phyloP scores from a whole-genome alignment of 2,888 invertebrate genomes.

The Hofmannophila pseudospretella region DNA sequence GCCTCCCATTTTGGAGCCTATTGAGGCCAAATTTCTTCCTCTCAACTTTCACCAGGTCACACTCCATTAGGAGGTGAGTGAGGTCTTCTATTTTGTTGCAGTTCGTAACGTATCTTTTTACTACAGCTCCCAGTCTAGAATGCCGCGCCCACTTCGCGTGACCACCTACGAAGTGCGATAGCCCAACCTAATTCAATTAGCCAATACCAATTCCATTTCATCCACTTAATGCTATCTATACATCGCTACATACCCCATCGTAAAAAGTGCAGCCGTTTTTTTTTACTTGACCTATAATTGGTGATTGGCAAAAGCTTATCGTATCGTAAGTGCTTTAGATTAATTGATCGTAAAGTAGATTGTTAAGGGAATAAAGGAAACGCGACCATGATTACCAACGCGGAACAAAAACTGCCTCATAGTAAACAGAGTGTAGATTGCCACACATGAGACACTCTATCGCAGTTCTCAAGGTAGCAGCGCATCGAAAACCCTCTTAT shows the following conservation, averaged over 20 bases:
- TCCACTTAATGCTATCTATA: slow-evolving; percentile 50
- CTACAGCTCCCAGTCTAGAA: slow-evolving; percentile 15
- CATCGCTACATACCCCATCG: slow-evolving; percentile 13
- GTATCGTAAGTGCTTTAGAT: slow-evolving; percentile 19
- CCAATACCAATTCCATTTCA: slow-evolving; percentile 48
- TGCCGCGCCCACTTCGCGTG: slow-evolving; percentile 40
- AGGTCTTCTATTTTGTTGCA: too few species aligned
- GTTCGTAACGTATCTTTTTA: too few species aligned
- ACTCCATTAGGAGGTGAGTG: too few species aligned
- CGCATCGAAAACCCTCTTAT: too few species aligned
- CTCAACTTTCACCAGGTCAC: too few species aligned
- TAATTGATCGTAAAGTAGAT: slow-evolving; percentile 27
- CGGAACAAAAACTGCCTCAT: too few species aligned
- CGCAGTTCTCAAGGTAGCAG: too few species aligned
- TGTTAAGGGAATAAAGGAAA: slow-evolving; percentile 21
- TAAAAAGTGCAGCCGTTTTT: slow-evolving; percentile 27
- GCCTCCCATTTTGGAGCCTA: too few species aligned
- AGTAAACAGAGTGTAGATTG: too few species aligned
- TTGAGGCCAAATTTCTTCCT: too few species aligned
- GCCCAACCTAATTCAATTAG: slow-evolving; percentile 60
- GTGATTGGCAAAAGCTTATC: slow-evolving; percentile 23
- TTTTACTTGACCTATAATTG: slow-evolving; percentile 15
- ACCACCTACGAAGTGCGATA: slow-evolving; percentile 23
- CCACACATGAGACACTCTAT: too few species aligned
- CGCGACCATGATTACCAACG: too few species aligned